Evolutionary conservation across 2,113 vertebrate species (phyloP), one percentile per base, ranked within the genome.

Genomic region (Carlito syrichta): DNA sequence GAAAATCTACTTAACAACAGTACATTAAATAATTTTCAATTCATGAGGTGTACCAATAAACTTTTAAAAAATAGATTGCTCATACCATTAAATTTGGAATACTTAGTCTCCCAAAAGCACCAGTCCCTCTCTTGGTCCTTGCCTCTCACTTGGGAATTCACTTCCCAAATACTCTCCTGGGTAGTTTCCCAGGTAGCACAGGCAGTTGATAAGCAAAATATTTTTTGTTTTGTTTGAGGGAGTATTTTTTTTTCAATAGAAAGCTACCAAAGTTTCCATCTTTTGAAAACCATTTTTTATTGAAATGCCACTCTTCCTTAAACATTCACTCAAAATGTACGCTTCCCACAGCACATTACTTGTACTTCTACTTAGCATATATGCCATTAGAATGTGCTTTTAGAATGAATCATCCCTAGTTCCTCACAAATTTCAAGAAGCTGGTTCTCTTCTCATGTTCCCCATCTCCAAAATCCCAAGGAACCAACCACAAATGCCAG

Each of bases 351-450:
- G 40, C 40, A 71, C 20, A 52, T 58, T 52, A 78, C 35, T 52
- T 58, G 27, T 45, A 74, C 32, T 63, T 92, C n/a, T 54, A 43
- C 68, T 86, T 86, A 35, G 60, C 38, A 32, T 32, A 74, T 95
- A 63, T 20, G 35, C 78, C 45, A 38, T 54, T 48, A 58, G 62
- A 82, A 73, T 77, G 17, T 83, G 54, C 25, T 56, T 87, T 82
- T 71, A 50, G 32, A 79, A 93, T 83, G 16, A 52, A 19, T 7
- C 35, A 87, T n/a, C 8, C n/a, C 60, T 60, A 40, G 14, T 20
- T 83, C 77, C 91, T 90, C 78, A 78, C 40, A 87, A 69, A 68
- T 84, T 93, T 87, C 60, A 91, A 58, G 77, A 92, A 91, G 48
- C 48, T 87, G 19, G 3, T 40, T 84, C 8, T 52, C 16, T 54